phyloP scores from a whole-genome alignment of 2,797 vertebrate genomes.

The Parotocinclus haroldoi region DNA sequence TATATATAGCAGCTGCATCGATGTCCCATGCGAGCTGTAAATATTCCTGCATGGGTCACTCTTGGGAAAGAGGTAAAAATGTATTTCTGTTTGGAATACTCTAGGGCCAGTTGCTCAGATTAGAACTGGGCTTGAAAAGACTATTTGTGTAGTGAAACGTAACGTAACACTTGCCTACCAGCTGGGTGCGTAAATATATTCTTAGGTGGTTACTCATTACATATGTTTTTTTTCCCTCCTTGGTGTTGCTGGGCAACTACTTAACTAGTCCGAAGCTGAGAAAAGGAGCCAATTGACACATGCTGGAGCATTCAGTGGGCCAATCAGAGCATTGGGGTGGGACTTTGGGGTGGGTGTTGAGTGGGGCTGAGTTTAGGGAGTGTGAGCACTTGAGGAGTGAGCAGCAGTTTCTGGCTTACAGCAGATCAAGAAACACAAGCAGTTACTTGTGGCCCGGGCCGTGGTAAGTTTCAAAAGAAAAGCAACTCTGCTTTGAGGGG shows the following conservation, averaged over 20 bases:
- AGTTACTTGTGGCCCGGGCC: not conserved
- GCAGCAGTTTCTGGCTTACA: not conserved
- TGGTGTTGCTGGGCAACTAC: slow-evolving; percentile 26
- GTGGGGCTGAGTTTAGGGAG: not conserved
- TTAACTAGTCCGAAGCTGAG: slow-evolving; percentile 1
- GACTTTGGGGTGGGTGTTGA: not conserved
- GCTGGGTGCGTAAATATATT: slow-evolving; percentile 16
- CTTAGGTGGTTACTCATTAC: slow-evolving; percentile 13
- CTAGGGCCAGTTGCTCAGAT: slow-evolving; percentile 1
- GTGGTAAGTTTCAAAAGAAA: slow-evolving; percentile 5
- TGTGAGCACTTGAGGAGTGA: not conserved
- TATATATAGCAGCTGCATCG: not conserved
- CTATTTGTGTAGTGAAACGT: not conserved
- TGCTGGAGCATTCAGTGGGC: not conserved
- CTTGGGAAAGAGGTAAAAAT: not conserved
- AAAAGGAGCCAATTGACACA: not conserved
- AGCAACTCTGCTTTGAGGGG: not conserved
- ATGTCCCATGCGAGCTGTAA: too few relatives aligned
- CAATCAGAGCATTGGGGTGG: not conserved
- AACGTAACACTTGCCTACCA: slow-evolving; percentile 12
- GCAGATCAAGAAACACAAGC: slow-evolving; percentile 1
- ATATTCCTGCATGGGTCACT: not conserved
- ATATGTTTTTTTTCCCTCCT: not conserved
- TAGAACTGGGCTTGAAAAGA: not conserved
- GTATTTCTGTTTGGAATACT: not conserved